Percentiles rank a stretch among this genome's conserved stretches.
These are phyloP conservation scores for Dryobota labecula DNA, from an alignment of 2,888 invertebrate genomes.

Conservation along the genomic window DNA sequence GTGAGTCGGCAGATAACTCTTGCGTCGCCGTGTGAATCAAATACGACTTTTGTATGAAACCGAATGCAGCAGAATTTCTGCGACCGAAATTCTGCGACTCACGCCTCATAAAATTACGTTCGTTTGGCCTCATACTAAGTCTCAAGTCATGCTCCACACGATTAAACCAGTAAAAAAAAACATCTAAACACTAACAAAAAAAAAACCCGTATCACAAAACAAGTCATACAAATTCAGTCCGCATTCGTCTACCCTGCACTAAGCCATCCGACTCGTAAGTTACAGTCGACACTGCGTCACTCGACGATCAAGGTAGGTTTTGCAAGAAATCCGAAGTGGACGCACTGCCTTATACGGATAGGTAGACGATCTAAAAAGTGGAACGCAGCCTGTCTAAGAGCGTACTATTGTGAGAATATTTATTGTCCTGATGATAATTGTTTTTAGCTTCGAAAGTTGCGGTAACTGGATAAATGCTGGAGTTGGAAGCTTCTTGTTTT, in stretches of 20 bases:
- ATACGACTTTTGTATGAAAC: too few species aligned
- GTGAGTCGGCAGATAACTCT: too few species aligned
- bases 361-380: slow-evolving; percentile 77
- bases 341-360: slow-evolving; percentile 72
- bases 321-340: slow-evolving; percentile 75
- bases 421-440: slow-evolving; percentile 67
- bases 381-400: slow-evolving; percentile 65
- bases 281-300: slow-evolving; percentile 60
- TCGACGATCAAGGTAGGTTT: slow-evolving; percentile 75
- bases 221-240: slow-evolving; percentile 50
- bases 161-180: background rate
- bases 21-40: too few species aligned
- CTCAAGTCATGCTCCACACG: background rate
- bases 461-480: slow-evolving; percentile 56
- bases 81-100: too few species aligned
- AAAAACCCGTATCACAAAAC: slow-evolving; percentile 3
- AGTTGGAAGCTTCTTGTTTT: slow-evolving; percentile 32
- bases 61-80: too few species aligned
- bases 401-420: slow-evolving; percentile 65
- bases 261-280: slow-evolving; percentile 55
- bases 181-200: background rate
- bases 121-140: too few species aligned
- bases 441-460: slow-evolving; percentile 63
- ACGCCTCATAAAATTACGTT: too few species aligned
- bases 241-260: slow-evolving; percentile 46